phyloP scores from a whole-genome alignment of 1,140 invertebrate species.

The Bombus ignitus region DNA sequence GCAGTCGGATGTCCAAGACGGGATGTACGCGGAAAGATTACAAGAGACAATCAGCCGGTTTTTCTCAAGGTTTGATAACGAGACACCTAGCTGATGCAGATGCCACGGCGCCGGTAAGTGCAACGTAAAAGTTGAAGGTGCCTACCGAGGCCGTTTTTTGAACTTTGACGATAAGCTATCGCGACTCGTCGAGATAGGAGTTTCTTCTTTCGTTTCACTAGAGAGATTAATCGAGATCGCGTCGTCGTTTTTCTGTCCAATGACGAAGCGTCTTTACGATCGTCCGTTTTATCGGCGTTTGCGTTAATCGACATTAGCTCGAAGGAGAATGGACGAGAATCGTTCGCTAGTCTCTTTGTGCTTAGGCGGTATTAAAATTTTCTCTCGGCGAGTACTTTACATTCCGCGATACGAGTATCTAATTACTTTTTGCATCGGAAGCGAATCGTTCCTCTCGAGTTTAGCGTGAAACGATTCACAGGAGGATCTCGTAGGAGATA shows the following conservation, averaged over 20 bases:
- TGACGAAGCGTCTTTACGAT: neutral
- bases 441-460: neutral
- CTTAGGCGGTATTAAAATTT: constrained; percentile 16
- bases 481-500: constrained; percentile 32
- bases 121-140: neutral
- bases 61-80: constrained; percentile 47
- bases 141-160: neutral
- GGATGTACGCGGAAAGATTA: constrained; percentile 54
- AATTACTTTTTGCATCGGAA: constrained; percentile 21
- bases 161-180: constrained; percentile 20
- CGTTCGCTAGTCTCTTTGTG: neutral
- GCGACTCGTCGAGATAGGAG: neutral
- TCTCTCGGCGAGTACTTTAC: neutral
- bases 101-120: neutral
- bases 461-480: constrained; percentile 13
- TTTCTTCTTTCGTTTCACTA: neutral
- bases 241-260: neutral
- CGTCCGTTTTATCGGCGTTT: neutral
- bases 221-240: constrained; percentile 16
- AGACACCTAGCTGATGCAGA: constrained; percentile 1
- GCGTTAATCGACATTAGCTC: neutral
- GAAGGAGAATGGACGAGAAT: neutral
- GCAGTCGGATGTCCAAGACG: constrained; percentile 46
- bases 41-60: constrained; percentile 58
- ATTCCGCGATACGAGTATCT: constrained; percentile 1